These are phyloP conservation scores for Anthopleura sola DNA, from an alignment of 64 coral and sea anemone species.

Conservation along the genomic window DNA sequence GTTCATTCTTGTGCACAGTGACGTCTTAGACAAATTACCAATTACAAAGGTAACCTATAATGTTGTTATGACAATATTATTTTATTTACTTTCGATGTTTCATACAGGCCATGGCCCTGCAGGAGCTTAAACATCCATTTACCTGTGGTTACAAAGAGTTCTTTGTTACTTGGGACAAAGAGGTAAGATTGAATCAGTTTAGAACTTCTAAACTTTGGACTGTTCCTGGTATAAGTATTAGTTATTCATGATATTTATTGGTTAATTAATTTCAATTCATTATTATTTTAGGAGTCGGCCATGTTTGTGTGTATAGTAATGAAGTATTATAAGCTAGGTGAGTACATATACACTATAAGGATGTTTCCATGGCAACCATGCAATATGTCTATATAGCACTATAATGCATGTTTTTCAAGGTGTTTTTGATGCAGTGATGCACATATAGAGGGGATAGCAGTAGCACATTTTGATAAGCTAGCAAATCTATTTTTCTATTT, in stretches of 20 bases:
- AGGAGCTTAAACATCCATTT: conserved; percentile 89
- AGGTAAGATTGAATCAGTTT: conserved; percentile 30
- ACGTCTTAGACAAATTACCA: no score
- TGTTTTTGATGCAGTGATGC: no score
- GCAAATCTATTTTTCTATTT: conserved; percentile 1
- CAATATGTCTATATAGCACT: no score
- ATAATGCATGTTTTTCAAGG: no score
- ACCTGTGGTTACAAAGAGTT: conserved; percentile 98
- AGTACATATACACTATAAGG: conserved; percentile 20
- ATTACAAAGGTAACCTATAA: no score
- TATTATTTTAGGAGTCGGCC: conserved; percentile 75
- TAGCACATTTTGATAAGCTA: no score
- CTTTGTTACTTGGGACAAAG: conserved; percentile 99
- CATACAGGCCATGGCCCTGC: conserved; percentile 86
- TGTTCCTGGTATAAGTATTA: no score
- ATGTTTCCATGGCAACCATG: no score
- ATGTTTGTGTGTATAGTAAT: conserved; percentile 99
- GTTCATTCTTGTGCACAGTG: no score
- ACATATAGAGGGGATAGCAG: no score
- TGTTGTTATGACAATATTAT: no score
- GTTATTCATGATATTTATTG: neutral
- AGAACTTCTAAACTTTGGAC: no score
- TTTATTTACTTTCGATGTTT: neutral
- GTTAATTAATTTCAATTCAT: neutral
- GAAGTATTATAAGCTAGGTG: conserved; percentile 94